phyloP scores from a whole-genome alignment of 2,113 vertebrate species.

The Colius striatus region DNA sequence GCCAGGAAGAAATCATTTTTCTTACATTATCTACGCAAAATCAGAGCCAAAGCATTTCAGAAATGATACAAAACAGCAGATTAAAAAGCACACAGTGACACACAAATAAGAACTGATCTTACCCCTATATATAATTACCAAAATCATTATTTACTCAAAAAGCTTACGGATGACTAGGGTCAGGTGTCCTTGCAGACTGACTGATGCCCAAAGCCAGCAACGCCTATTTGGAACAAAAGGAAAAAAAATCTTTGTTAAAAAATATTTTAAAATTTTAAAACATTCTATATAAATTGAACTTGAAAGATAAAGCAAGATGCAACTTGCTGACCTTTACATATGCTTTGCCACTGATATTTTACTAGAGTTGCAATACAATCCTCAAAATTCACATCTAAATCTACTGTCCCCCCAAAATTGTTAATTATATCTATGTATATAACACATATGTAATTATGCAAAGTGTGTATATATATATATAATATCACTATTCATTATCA shows the following conservation, averaged over 20 bases:
- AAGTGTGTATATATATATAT: not conserved
- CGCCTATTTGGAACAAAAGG: constrained; percentile 71
- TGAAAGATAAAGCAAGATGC: not conserved
- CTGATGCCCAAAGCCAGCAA: constrained; percentile 95
- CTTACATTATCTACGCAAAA: not conserved
- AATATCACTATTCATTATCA: not conserved
- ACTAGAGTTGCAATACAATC: not conserved
- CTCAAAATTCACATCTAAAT: not conserved
- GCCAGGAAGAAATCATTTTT: not conserved
- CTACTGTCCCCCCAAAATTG: not conserved
- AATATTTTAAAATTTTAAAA: not conserved
- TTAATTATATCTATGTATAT: not conserved
- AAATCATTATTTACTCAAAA: constrained; percentile 61
- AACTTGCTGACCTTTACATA: not conserved
- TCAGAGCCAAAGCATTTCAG: not conserved
- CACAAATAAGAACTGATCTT: not conserved
- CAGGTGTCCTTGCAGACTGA: constrained; percentile 93
- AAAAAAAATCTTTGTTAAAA: not conserved
- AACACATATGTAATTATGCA: not conserved
- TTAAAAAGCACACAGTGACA: not conserved
- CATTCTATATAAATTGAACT: not conserved
- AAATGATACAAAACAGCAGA: not conserved
- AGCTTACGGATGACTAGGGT: constrained; percentile 92
- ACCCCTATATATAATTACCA: not conserved
- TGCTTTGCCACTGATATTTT: not conserved